Evolutionary conservation across 35 echinoderm and acorn worm genomes (phyloP).

Genomic region (Stichopus chloronotus): DNA sequence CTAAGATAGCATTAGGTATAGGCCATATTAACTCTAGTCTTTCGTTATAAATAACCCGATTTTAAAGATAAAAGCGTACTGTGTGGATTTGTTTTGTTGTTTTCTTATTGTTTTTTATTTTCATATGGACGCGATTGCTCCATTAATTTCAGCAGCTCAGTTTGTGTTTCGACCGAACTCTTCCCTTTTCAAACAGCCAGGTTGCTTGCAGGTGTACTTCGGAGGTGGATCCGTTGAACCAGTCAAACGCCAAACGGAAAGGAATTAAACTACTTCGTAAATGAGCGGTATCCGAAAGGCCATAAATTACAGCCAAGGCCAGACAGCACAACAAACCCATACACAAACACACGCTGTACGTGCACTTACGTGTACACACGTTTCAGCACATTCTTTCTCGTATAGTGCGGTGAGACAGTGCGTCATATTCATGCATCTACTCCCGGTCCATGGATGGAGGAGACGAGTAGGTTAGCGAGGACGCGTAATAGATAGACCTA

Average conservation of each 20-base stretch:
- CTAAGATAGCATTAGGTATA: slow-evolving; percentile 25
- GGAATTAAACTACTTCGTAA: slow-evolving; percentile 33
- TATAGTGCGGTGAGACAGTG: no score
- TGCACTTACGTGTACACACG: background rate
- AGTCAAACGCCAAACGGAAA: slow-evolving; percentile 7
- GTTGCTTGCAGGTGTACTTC: no score
- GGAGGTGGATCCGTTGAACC: background rate
- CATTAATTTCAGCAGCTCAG: no score
- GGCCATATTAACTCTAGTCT: background rate
- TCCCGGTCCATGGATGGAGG: no score
- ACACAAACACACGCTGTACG: background rate
- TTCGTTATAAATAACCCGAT: background rate
- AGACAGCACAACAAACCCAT: background rate
- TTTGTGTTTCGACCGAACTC: no score
- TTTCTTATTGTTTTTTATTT: background rate
- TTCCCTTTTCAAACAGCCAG: no score
- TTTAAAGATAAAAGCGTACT: background rate
- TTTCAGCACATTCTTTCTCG: no score
- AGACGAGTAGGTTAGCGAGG: no score
- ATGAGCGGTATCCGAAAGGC: slow-evolving; percentile 15
- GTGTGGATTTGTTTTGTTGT: background rate
- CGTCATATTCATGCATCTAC: no score
- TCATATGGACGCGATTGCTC: no score
- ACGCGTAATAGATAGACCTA: no score
- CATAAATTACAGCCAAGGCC: slow-evolving; percentile 27